Percentiles rank a stretch among this genome's conserved stretches.
Evolutionary conservation across 23 tunicate genomes (phyloP).

Genomic region (Botrylloides violaceus): DNA sequence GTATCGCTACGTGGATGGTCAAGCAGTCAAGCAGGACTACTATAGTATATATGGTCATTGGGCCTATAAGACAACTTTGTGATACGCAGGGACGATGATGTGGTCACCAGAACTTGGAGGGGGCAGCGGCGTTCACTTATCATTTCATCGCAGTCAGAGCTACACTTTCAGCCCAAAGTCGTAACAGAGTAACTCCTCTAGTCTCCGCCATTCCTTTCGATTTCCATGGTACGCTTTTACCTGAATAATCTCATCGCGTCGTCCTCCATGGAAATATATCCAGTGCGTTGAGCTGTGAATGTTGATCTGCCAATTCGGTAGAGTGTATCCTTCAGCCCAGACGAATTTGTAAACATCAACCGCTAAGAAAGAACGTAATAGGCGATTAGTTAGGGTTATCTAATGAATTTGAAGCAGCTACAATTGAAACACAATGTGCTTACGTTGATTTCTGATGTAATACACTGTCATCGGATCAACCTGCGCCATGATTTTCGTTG

Average conservation of each 20-base stretch:
- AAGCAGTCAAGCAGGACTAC: too few species aligned
- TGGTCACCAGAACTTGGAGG: too few species aligned
- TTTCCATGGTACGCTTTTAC: too few species aligned
- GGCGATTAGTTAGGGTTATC: background rate
- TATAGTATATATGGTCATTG: too few species aligned
- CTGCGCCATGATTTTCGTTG: background rate
- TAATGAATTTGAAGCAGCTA: background rate
- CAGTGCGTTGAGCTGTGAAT: conserved; percentile 3
- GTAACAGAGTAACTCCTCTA: too few species aligned
- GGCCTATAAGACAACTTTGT: too few species aligned
- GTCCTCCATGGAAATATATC: conserved; percentile 10
- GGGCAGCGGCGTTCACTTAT: too few species aligned
- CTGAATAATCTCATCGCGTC: conserved; percentile 1
- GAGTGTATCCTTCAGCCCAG: background rate
- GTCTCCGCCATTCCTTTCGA: too few species aligned
- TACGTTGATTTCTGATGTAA: conserved; percentile 2
- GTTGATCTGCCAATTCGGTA: conserved; percentile 8
- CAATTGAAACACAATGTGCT: background rate
- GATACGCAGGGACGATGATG: too few species aligned
- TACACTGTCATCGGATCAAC: conserved; percentile 13
- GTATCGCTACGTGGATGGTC: too few species aligned
- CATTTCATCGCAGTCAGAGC: too few species aligned
- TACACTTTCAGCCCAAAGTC: too few species aligned
- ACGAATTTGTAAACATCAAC: conserved; percentile 20
- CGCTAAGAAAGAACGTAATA: conserved; percentile 2